These are phyloP conservation scores for Phasia obesa DNA, from an alignment of 2,888 invertebrate genomes.

Conservation along the genomic window DNA sequence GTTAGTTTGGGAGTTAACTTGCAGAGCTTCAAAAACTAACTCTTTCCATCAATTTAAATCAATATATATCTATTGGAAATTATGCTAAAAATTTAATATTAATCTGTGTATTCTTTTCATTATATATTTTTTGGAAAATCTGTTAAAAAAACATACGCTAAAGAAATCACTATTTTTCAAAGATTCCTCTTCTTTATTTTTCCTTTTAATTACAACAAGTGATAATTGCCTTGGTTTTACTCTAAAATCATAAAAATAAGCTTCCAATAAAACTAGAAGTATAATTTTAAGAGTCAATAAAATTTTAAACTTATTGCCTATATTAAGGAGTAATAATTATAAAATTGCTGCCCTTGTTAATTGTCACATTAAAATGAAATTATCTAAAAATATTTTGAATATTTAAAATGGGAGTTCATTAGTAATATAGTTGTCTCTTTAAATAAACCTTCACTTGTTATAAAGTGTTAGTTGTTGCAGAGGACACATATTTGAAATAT, in stretches of 20 bases:
- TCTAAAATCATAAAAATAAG: not conserved
- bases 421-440: too few relatives aligned
- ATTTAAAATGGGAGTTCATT: too few relatives aligned
- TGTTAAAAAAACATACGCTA: not conserved
- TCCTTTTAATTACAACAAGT: constrained; percentile 6
- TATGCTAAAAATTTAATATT: too few relatives aligned
- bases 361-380: constrained; percentile 9
- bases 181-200: not conserved
- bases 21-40: too few relatives aligned
- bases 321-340: constrained; percentile 10
- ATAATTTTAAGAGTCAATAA: constrained; percentile 32
- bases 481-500: too few relatives aligned
- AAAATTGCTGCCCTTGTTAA: constrained; percentile 17
- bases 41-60: too few relatives aligned
- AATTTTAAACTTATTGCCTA: constrained; percentile 44
- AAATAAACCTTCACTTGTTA: too few relatives aligned
- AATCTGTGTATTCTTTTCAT: too few relatives aligned
- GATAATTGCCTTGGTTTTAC: not conserved
- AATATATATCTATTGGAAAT: too few relatives aligned
- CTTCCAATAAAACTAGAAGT: not conserved
- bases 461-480: too few relatives aligned
- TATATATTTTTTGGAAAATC: too few relatives aligned
- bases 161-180: not conserved
- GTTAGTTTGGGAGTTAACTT: too few relatives aligned
- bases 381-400: not conserved